Evolutionary conservation across 2,888 invertebrate genomes (phyloP).

Genomic region (Rhingia rostrata): DNA sequence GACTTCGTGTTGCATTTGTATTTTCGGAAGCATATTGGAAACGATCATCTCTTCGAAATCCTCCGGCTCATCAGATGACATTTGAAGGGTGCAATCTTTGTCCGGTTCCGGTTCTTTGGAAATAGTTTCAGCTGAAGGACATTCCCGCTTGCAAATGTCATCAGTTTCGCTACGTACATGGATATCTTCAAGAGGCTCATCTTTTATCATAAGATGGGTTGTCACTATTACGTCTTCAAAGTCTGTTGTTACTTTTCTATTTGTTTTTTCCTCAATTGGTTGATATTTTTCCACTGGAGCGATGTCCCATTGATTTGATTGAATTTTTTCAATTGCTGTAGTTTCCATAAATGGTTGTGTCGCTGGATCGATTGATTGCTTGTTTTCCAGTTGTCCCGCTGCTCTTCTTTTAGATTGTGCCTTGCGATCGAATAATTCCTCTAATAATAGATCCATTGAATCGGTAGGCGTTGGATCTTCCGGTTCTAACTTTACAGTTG

Average conservation of each 20-base stretch:
- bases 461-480: not conserved
- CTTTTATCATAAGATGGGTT: not conserved
- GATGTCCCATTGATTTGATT: no score
- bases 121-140: not conserved
- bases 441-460: slow-evolving; percentile 17
- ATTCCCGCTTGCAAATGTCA: not conserved
- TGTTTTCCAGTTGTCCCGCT: not conserved
- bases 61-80: not conserved
- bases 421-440: slow-evolving; percentile 58
- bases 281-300: no score
- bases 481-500: slow-evolving; percentile 36
- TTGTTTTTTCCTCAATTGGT: no score
- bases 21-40: slow-evolving; percentile 9
- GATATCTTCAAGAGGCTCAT: not conserved
- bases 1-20: slow-evolving; percentile 10
- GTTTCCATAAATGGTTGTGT: no score
- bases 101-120: not conserved
- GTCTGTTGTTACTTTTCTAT: not conserved
- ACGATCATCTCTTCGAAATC: slow-evolving; percentile 46
- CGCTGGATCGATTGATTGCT: no score
- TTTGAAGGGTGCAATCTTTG: not conserved
- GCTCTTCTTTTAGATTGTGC: slow-evolving; percentile 33
- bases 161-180: no score
- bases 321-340: no score
- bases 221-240: not conserved